phyloP scores from a whole-genome alignment of 2,113 vertebrate genomes.

The Pseudopipra pipra region DNA sequence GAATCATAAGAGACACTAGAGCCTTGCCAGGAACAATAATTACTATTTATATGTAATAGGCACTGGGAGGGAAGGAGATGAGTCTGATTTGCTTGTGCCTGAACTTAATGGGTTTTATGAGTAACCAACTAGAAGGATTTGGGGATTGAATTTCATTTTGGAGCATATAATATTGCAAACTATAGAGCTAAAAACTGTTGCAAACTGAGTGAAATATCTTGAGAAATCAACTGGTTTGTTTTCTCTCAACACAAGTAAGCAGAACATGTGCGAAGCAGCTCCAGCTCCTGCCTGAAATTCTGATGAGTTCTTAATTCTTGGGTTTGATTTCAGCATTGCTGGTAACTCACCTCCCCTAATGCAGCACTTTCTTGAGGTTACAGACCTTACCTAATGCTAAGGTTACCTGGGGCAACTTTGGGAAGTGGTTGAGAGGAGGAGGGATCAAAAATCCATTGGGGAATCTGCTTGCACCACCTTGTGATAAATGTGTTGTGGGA shows the following conservation, averaged over 20 bases:
- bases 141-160: conserved; percentile 38
- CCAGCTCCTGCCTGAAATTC: background rate
- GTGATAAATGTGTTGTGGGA: background rate
- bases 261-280: background rate
- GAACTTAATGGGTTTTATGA: conserved; percentile 62
- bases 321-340: background rate
- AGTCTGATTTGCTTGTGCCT: conserved; percentile 44
- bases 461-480: background rate
- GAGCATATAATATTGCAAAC: conserved; percentile 62
- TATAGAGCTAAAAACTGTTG: conserved; percentile 7
- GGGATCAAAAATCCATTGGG: background rate
- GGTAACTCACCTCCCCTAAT: background rate
- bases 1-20: conserved; percentile 51
- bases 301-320: background rate
- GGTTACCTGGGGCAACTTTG: background rate
- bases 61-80: conserved; percentile 49
- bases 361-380: background rate
- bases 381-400: background rate
- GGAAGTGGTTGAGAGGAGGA: background rate
- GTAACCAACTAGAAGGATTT: conserved; percentile 55
- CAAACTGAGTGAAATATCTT: conserved; percentile 59
- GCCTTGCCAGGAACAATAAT: conserved; percentile 65
- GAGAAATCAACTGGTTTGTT: conserved; percentile 68
- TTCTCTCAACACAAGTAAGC: background rate
- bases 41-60: conserved; percentile 67